phyloP scores from a whole-genome alignment of 2,888 invertebrate species.

The Cloeon dipterum region DNA sequence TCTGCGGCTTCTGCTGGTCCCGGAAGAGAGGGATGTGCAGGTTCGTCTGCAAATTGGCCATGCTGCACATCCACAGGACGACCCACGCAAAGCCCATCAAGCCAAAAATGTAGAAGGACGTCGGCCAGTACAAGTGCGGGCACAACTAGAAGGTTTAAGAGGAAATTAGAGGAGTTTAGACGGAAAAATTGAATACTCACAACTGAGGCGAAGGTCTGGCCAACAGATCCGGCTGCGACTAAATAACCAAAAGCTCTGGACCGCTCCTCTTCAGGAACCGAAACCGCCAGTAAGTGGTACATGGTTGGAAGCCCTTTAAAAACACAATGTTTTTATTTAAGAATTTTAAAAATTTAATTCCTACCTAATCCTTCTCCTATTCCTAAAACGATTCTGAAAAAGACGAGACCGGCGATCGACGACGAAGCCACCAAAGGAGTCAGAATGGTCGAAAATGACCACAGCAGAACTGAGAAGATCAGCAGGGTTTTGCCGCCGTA shows the following conservation, averaged over 20 bases:
- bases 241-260: conserved; percentile 49
- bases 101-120: conserved; percentile 43
- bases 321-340: background rate
- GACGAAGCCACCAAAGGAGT: conserved; percentile 40
- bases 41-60: background rate
- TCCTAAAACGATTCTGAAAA: conserved; percentile 39
- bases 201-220: conserved; percentile 47
- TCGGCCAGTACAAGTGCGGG: conserved; percentile 40
- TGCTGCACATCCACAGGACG: conserved; percentile 25
- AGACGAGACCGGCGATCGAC: conserved; percentile 34
- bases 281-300: conserved; percentile 49
- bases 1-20: conserved; percentile 45
- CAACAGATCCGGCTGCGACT: conserved; percentile 46
- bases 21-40: conserved; percentile 39
- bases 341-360: conserved; percentile 4
- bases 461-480: conserved; percentile 39
- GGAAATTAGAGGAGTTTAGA: conserved; percentile 1
- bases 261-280: conserved; percentile 43
- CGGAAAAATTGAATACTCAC: too few relatives aligned
- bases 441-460: conserved; percentile 46
- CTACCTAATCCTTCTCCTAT: conserved; percentile 50
- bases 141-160: conserved; percentile 24
- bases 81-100: conserved; percentile 42
- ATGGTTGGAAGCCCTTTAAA: conserved; percentile 41
- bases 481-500: conserved; percentile 45